Evolutionary conservation across 2,888 invertebrate genomes (phyloP), one percentile per base, ranked within the genome.

Genomic region (Pachycephus smyrnensis): DNA sequence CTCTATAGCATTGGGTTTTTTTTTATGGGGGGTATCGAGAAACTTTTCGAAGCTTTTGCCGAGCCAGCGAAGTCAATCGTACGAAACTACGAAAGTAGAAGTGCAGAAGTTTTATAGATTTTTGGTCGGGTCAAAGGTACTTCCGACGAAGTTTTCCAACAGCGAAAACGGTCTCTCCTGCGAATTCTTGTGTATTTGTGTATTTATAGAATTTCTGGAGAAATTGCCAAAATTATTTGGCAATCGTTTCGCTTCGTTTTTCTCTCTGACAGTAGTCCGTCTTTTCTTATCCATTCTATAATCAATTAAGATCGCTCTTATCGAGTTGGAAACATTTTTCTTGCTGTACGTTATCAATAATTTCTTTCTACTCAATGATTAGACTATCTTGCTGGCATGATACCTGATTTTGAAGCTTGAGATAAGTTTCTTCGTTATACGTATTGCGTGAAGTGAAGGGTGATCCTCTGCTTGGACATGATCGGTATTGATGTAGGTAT

Each of bases 301-400:
- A 23, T 55, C 23, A 23, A 23, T 55, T 23, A 23, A 55, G 23
- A 55, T 55, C 55, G 23, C 6, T 55, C 23, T 35, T 55, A 23
- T 55, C 9, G 6, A 23, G 23, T 23, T 23, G 23, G 9, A 55
- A 40, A 15, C 1, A 23, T 23, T 55, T 23, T 2, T 55, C 23
- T 23, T 55, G 55, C 55, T 55, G 55, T 55, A 9, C 1, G 6
- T 55, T 55, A 9, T 55, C 23, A 1, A 23, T 55, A 9, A 23
- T 55, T 55, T 23, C 0, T 2, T 55, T 23, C 15, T 84, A 84
- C 84, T n/a, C n/a, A n/a, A n/a, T n/a, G n/a, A n/a, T n/a, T n/a
- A n/a, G n/a, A n/a, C n/a, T n/a, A n/a, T n/a, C n/a, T n/a, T n/a
- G n/a, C n/a, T n/a, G n/a, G n/a, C n/a, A n/a, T n/a, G 55, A 40